phyloP scores from a whole-genome alignment of 2,113 vertebrate species.

The Marmota monax region DNA sequence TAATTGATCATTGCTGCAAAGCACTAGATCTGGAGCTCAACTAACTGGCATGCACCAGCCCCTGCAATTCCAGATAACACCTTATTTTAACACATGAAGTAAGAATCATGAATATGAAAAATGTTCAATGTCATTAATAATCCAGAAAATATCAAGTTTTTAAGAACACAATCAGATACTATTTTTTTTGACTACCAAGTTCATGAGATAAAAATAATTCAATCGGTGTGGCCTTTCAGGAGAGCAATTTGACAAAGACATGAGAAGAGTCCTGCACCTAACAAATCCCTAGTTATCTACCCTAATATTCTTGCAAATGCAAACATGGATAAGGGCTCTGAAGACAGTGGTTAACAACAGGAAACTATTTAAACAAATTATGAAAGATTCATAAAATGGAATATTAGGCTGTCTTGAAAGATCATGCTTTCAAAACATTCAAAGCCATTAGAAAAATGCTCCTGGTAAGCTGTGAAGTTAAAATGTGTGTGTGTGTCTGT shows the following conservation, averaged over 20 bases:
- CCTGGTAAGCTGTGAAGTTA: not conserved
- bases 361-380: constrained; percentile 22
- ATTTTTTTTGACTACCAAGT: constrained; percentile 10
- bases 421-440: not conserved
- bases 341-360: not conserved
- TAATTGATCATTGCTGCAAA: constrained; percentile 37
- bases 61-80: constrained; percentile 46
- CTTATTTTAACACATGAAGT: constrained; percentile 46
- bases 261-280: constrained; percentile 4
- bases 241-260: constrained; percentile 33
- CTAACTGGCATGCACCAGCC: constrained; percentile 49
- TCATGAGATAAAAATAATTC: constrained; percentile 53
- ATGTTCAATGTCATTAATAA: constrained; percentile 57
- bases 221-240: constrained; percentile 17
- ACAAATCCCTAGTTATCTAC: not conserved
- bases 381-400: not conserved
- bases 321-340: not conserved
- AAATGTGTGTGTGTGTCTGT: not conserved
- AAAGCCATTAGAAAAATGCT: constrained; percentile 1
- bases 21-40: constrained; percentile 10
- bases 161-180: constrained; percentile 44
- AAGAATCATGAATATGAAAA: constrained; percentile 55
- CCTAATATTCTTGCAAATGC: not conserved
- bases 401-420: constrained; percentile 22
- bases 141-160: constrained; percentile 55